A percentile compares a stretch with the other conserved stretches of the same genome.
phyloP scores from a whole-genome alignment of 2,113 vertebrate species.

The Myrmecobius fasciatus region DNA sequence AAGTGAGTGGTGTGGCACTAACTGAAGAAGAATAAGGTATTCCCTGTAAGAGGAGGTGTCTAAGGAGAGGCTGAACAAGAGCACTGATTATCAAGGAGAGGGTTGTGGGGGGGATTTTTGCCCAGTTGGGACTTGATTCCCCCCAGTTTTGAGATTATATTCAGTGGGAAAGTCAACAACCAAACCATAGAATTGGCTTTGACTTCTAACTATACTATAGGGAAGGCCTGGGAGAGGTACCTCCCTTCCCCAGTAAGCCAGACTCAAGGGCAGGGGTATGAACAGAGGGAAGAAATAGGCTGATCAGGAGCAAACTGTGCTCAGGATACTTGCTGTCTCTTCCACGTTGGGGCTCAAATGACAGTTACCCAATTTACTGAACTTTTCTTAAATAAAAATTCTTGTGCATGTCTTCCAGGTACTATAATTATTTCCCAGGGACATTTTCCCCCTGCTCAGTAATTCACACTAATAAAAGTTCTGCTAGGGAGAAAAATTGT shows the following conservation, averaged over 20 bases:
- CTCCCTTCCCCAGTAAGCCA: background rate
- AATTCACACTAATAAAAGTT: slow-evolving; percentile 45
- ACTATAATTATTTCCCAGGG: slow-evolving; percentile 39
- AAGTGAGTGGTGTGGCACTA: background rate
- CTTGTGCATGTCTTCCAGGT: slow-evolving; percentile 65
- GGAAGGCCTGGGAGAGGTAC: background rate
- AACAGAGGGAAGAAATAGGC: slow-evolving; percentile 19
- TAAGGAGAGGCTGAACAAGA: background rate
- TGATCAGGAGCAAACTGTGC: slow-evolving; percentile 3
- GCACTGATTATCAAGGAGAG: background rate
- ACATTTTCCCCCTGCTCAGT: background rate
- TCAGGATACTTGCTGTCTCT: background rate
- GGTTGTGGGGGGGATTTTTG: background rate
- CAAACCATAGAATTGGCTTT: background rate
- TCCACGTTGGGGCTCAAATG: background rate
- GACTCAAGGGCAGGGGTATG: background rate
- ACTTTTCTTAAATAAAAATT: slow-evolving; percentile 15
- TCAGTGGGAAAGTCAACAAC: background rate
- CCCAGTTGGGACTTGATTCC: background rate
- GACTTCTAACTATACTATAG: background rate
- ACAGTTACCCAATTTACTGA: background rate
- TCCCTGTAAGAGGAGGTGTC: background rate
- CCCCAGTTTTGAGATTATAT: background rate
- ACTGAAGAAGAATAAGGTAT: background rate
- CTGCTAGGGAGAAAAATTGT: slow-evolving; percentile 29